Evolutionary conservation across 2,888 invertebrate genomes (phyloP), one percentile per base, ranked within the genome.

Genomic region (Ectemnius cavifrons): DNA sequence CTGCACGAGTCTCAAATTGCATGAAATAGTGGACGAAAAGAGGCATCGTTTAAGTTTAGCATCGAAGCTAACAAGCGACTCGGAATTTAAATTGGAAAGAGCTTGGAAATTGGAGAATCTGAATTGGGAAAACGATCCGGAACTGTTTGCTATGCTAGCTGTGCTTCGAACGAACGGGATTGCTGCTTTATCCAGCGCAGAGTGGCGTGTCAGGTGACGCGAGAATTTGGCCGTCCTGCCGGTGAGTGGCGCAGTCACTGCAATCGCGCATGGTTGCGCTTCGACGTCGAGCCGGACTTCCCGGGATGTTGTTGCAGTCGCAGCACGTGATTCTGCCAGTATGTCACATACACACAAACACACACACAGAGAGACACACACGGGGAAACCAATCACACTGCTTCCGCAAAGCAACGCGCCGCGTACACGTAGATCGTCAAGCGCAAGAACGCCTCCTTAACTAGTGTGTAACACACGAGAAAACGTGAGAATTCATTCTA

Each of bases 101-200:
- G 8, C 37, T 37, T 37, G 8, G 37, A 37, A 37, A 37, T 37
- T 37, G 37, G 37, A 6, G 11, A 11, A 2, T 23, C 23, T 23
- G 23, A 23, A 23, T 23, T 23, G 23, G 23, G 23, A 23, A 23
- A 23, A 23, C 2, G 23, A 37, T 4, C 37, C 11, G 4, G 11
- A 1, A 37, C 11, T 37, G 11, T 11, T 37, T 6, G 1, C 5
- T 37, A 37, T 37, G 37, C 37, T 37, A 37, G 8, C 8, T 37
- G 11, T 37, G 37, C 37, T 37, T 37, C 37, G 37, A 37, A 37
- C 60, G 69, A 77, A 82, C 78, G 78, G 78, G 78, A 75, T 82
- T 82, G 72, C 78, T 71, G 79, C 67, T 76, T 65, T 28, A 72
- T 20, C 20, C 71, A 46, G 82, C 68, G 73, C 61, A 71, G 23